A percentile compares a stretch with the other conserved stretches of the same genome.
phyloP scores from a whole-genome alignment of 2,888 invertebrate genomes.

The Desoria tigrina region DNA sequence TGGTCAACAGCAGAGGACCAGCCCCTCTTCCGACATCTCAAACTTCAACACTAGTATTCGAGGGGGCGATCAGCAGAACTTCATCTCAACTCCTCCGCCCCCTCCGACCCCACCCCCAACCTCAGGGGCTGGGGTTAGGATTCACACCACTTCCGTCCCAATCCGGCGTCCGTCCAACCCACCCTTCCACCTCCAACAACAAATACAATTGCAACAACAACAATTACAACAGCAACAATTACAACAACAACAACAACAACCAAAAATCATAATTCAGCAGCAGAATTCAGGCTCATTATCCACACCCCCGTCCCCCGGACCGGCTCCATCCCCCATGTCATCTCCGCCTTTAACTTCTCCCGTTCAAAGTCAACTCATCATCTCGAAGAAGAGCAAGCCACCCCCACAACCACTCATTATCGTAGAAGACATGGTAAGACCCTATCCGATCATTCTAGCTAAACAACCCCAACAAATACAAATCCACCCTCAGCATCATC shows the following conservation, averaged over 20 bases:
- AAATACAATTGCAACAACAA: background rate
- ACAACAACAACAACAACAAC: background rate
- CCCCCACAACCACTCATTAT: background rate
- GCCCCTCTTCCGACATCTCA: background rate
- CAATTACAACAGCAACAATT: background rate
- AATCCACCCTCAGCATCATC: slow-evolving; percentile 2
- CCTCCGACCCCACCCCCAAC: background rate
- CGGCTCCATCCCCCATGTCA: background rate
- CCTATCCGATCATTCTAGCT: background rate
- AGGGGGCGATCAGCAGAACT: background rate
- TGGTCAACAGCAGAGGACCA: slow-evolving; percentile 9
- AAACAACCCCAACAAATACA: background rate
- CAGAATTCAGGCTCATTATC: slow-evolving; percentile 26
- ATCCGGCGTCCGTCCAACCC: background rate
- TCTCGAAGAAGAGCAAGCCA: slow-evolving; percentile 40
- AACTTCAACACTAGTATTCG: slow-evolving; percentile 9
- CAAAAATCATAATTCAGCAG: slow-evolving; percentile 18
- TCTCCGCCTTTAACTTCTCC: slow-evolving; percentile 26
- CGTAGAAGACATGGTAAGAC: too few species aligned
- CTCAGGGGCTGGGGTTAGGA: background rate
- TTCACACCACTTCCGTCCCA: background rate
- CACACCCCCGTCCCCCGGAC: slow-evolving; percentile 2
- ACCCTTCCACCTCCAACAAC: slow-evolving; percentile 4
- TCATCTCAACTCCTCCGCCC: slow-evolving; percentile 3
- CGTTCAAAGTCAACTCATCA: slow-evolving; percentile 37